A percentile compares a stretch with the other conserved stretches of the same genome.
phyloP scores from a whole-genome alignment of 2,797 vertebrate species.

The Aulostomus chinensis region DNA sequence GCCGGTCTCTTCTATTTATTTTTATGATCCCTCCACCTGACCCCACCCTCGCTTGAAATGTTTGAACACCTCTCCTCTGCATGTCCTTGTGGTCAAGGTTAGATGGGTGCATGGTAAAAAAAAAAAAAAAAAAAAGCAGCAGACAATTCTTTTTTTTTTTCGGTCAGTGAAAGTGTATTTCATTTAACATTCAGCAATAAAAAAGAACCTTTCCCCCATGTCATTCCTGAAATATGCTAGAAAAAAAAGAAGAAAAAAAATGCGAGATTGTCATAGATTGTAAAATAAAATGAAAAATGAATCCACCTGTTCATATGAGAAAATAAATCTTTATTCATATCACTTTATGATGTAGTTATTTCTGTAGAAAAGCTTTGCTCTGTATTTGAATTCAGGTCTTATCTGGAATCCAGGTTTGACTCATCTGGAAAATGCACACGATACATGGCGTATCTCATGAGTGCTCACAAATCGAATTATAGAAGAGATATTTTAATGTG shows the following conservation, averaged over 20 bases:
- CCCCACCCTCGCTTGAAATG: conserved; percentile 76
- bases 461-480: too few relatives aligned
- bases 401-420: too few relatives aligned
- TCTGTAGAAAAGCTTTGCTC: conserved; percentile 56
- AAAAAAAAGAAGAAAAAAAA: conserved; percentile 79
- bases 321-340: conserved; percentile 88
- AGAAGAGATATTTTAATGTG: too few relatives aligned
- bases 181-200: conserved; percentile 99
- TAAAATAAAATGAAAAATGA: conserved; percentile 84
- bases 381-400: conserved; percentile 26
- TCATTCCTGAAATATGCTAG: conserved; percentile 90
- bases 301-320: conserved; percentile 86
- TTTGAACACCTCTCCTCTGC: conserved; percentile 90
- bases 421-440: too few relatives aligned
- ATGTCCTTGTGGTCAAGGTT: conserved; percentile 98
- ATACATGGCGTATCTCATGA: too few relatives aligned
- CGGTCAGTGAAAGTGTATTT: conserved; percentile 92
- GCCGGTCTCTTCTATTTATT: conserved; percentile 68
- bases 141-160: conserved; percentile 88
- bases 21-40: conserved; percentile 65
- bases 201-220: conserved; percentile 73
- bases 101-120: conserved; percentile 95
- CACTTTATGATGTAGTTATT: conserved; percentile 78
- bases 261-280: conserved; percentile 93
- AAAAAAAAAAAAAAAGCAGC: conserved; percentile 81